These are phyloP conservation scores for Sebastes steindachneri DNA, from an alignment of 2,797 vertebrate species.

Conservation along the genomic window DNA sequence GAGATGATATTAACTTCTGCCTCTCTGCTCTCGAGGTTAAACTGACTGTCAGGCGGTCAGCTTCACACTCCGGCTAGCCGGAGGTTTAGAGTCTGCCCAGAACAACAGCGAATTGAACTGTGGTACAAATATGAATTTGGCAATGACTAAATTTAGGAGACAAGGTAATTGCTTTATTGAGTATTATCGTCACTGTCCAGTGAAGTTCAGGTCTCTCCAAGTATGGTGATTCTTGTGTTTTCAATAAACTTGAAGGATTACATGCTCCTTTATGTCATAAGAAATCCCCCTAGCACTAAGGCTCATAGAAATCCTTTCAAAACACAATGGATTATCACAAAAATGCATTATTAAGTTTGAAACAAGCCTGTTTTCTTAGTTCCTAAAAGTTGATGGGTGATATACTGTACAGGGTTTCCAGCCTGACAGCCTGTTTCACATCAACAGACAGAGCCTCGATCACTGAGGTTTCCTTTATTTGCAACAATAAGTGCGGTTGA, in stretches of 20 bases:
- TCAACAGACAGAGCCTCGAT: not conserved
- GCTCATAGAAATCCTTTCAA: slow-evolving; percentile 32
- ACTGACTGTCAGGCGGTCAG: not conserved
- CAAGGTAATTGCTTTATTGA: slow-evolving; percentile 1
- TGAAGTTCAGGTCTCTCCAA: slow-evolving; percentile 11
- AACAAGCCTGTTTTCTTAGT: slow-evolving; percentile 5
- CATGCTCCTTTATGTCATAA: slow-evolving; percentile 4
- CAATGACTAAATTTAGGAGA: slow-evolving; percentile 19
- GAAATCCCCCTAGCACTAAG: not conserved
- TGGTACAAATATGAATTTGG: not conserved
- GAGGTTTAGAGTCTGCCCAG: not conserved
- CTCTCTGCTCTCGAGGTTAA: not conserved
- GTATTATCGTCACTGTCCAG: not conserved
- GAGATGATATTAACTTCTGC: slow-evolving; percentile 1
- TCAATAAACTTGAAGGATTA: slow-evolving; percentile 41
- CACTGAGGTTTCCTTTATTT: not conserved
- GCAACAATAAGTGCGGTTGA: not conserved
- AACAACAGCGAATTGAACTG: not conserved
- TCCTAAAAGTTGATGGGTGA: not conserved
- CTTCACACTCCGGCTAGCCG: not conserved
- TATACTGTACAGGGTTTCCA: not conserved
- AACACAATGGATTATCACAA: slow-evolving; percentile 21
- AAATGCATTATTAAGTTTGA: slow-evolving; percentile 18
- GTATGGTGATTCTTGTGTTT: slow-evolving; percentile 35
- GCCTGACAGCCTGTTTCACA: not conserved